Base-by-base conservation (phyloP, 1,140 invertebrate species). In the Pectinophora gossypiella region DNA sequence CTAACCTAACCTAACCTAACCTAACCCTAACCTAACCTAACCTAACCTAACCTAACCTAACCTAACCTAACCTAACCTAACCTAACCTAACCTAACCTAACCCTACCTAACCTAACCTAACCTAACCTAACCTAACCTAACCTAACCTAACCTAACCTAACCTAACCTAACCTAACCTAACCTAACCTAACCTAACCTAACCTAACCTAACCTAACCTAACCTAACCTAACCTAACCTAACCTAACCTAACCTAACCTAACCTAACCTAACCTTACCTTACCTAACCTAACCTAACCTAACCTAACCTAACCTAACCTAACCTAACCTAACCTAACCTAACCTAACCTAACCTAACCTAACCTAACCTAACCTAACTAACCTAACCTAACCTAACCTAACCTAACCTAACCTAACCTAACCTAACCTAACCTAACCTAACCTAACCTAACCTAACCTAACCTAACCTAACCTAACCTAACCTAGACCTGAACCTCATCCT, bases 1-100 rank as follows among this genome's bases (percentile, higher is more conserved):
- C 47, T 36, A 35, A 48, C 47, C 47, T 64, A 69, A 69, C 61
- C 67, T 65, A 54, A 61, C 62, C 47, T 20, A 48, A 48, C 47
- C 47, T 36, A 48, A 48, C 47, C n/a, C 47, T 47, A 47, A 47
- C 44, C 47, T 48, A 48, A 48, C 47, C 47, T 48, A 48, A 48
- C 47, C 32, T 19, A 48, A 35, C 47, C 32, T 35, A 48, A 35
- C 47, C 47, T 36, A 48, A 48, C 47, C 47, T 38, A 48, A 48
- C 47, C 47, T 36, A 48, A 35, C 47, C 45, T 20, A 18, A 48
- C 23, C 47, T 36, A 48, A 48, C 47, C 44, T 48, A 48, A 48
- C 47, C 47, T 19, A 48, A 48, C 47, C 47, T 38, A 48, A 48
- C 47, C 47, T 20, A 48, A 48, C 47, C 47, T 38, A 48, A 48